Base-by-base conservation (phyloP, 2,113 vertebrate genomes). In the Larimichthys polyactis region DNA sequence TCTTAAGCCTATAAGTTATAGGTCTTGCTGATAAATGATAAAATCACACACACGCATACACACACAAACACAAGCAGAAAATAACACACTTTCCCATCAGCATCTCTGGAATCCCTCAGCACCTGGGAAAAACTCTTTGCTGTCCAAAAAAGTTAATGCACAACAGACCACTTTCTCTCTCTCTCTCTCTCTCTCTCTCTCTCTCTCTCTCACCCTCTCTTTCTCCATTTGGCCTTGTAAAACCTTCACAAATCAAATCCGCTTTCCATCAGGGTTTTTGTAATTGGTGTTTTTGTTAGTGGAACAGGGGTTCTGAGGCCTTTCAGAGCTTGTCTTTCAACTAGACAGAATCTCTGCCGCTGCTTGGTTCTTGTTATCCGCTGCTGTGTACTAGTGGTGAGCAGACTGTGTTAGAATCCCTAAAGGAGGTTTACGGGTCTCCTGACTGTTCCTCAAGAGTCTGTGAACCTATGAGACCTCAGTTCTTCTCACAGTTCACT, bases 51-150 rank as follows among this genome's bases (percentile, higher is more conserved):
- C 12, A 43, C 36, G 7, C 32, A 49, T 27, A 46, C 48, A 60
- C 62, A 73, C 64, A 72, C 36, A 88, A 71, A 81, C 71, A 79
- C 58, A 71, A 78, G 75, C 66, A 69, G 59, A 81, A 80, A 55
- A 71, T 65, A 81, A 76, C 83, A 85, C 71, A 71, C 71, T 75
- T 71, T 86, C 80, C 78, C 83, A 86, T 80, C 74, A 68, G 63
- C 69, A 71, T 90, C 75, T 90, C 83, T 84, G 88, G 87, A 92
- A 91, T 82, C 89, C 71, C 71, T 81, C 76, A 75, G 75, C 90
- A 94, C 93, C 93, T 93, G 93, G 93, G 88, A 92, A 93, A 93
- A 85, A 85, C 84, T 87, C 69, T 58, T 71, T 71, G 57, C 78
- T 75, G 84, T 85, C 88, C 83, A 87, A 89, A 86, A 92, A 90